These are phyloP conservation scores for Crypturellus tataupa DNA, from an alignment of 2,797 vertebrate genomes.

Conservation along the genomic window DNA sequence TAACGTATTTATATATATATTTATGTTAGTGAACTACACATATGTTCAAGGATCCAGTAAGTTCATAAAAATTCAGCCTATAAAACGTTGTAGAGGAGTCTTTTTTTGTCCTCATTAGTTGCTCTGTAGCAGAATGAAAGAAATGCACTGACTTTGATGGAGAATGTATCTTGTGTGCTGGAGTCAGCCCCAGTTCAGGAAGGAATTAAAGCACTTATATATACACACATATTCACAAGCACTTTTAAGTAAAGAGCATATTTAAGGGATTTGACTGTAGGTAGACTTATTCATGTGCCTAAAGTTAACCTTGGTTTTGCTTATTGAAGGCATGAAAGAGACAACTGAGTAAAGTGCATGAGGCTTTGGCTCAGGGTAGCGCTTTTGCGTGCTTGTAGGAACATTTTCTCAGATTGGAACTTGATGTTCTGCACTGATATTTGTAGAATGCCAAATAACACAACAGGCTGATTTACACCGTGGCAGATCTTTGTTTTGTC, in stretches of 20 bases:
- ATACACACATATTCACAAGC: neutral
- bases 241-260: neutral
- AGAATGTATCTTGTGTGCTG: neutral
- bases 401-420: neutral
- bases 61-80: neutral
- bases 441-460: slow-evolving; percentile 35
- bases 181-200: neutral
- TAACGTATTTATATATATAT: neutral
- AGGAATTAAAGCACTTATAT: neutral
- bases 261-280: neutral
- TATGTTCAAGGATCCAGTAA: neutral
- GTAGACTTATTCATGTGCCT: neutral
- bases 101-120: neutral
- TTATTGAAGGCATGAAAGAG: neutral
- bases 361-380: neutral
- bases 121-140: neutral
- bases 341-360: neutral
- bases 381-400: neutral
- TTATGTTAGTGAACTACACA: neutral
- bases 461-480: slow-evolving; percentile 9
- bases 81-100: neutral
- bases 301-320: neutral
- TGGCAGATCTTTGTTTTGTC: slow-evolving; percentile 12
- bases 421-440: neutral
- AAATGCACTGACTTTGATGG: neutral